These are phyloP conservation scores for Leucoraja ocellata DNA, from an alignment of 2,797 vertebrate genomes.

Conservation along the genomic window DNA sequence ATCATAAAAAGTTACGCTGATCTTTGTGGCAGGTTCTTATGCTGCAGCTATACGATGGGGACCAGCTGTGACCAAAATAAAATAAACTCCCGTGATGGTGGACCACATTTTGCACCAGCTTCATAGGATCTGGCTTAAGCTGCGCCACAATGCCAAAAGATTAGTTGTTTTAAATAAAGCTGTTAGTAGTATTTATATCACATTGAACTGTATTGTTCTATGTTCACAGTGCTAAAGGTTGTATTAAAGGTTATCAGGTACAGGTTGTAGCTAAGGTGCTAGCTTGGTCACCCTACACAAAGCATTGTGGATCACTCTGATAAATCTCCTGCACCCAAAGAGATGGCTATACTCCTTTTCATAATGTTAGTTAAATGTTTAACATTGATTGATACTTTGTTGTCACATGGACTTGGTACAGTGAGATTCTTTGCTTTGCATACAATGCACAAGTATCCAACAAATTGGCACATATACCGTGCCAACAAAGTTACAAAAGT, in stretches of 20 bases:
- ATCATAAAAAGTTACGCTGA: constrained; percentile 26
- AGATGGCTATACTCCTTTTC: background rate
- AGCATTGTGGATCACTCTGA: no score
- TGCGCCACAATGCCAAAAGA: background rate
- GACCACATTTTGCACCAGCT: background rate
- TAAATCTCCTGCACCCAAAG: background rate
- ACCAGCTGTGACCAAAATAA: constrained; percentile 11
- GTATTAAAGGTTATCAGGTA: background rate
- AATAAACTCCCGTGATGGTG: constrained; percentile 9
- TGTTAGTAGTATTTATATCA: background rate
- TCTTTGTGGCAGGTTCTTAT: constrained; percentile 12
- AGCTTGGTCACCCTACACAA: background rate
- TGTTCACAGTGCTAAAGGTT: background rate
- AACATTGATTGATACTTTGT: background rate
- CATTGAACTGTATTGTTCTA: background rate
- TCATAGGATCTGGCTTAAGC: background rate
- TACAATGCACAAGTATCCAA: no score
- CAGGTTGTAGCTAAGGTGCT: background rate
- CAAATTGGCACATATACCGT: no score
- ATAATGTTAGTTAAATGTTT: background rate
- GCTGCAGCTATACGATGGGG: background rate
- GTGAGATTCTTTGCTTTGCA: no score
- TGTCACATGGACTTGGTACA: no score
- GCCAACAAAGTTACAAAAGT: no score
- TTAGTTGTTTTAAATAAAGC: constrained; percentile 1